These are phyloP conservation scores for Trogon surrucura DNA, from an alignment of 2,113 vertebrate species.

Conservation along the genomic window DNA sequence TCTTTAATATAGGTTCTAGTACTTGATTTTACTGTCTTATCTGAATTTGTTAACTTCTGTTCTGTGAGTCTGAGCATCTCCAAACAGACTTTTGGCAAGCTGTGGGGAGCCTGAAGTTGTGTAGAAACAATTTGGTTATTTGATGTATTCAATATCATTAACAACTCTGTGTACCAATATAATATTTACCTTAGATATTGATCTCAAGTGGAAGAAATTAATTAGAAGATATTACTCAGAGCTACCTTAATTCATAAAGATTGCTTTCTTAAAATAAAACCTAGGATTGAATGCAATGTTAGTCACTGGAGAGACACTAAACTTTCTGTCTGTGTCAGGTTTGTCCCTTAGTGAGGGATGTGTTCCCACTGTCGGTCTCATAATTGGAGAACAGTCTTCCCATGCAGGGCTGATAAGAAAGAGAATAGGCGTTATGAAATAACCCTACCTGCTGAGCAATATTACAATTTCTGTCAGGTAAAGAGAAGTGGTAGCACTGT, in stretches of 20 bases:
- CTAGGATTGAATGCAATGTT: background rate
- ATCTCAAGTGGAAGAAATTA: background rate
- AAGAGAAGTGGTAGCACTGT: background rate
- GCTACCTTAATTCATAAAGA: background rate
- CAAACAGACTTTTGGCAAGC: background rate
- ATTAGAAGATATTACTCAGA: background rate
- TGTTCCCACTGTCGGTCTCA: rapidly evolving
- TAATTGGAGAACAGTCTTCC: background rate
- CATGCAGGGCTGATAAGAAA: background rate
- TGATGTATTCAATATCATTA: background rate
- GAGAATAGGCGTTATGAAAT: background rate
- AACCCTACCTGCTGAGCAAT: background rate
- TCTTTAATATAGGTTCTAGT: background rate
- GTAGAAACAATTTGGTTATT: background rate
- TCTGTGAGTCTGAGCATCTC: background rate
- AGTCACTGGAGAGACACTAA: background rate
- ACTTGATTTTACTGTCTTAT: background rate
- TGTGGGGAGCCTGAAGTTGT: background rate
- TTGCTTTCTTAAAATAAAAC: background rate
- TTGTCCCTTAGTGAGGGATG: background rate
- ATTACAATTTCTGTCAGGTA: background rate
- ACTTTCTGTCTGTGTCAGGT: background rate
- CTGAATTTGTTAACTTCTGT: background rate
- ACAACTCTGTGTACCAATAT: background rate
- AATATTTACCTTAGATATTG: background rate